Base-by-base conservation (phyloP, 2,888 invertebrate species). In the Epiperipatus broadwayi region DNA sequence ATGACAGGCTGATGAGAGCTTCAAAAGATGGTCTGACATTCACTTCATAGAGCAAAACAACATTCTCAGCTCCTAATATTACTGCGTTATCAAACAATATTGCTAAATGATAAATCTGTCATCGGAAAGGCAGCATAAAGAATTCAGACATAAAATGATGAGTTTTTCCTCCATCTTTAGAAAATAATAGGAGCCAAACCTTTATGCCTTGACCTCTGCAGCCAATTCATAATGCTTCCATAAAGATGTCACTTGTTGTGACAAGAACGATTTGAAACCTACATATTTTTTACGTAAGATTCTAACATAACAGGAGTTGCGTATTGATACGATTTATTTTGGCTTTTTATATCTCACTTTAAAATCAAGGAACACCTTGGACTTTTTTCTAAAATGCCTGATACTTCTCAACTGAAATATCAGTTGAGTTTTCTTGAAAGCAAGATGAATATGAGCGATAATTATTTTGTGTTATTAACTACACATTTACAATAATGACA, bases 131-230 rank as follows among this genome's bases (percentile, higher is more conserved):
- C 51, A 99, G 65, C 97, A 99, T 99, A 50, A 99, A 97, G 49
- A 95, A 66, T 58, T 91, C 91, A 5, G 93, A 87, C 79, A 97
- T 91, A 57, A 95, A 97, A 8, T 83, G 84, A 57, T 89, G 89
- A 29, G 54, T 52, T 43, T 60, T 58, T 47, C 66, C 66, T 31
- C 73, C 73, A 52, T 77, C 76, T 37, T 78, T 69, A 0, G 89
- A 85, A 51, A 87, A 73, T 19, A 97, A 66, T 0, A 97, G 95
- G 48, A 97, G 66, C 97, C 97, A 97, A 12, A 95, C 91, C 52
- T 63, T 61, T 71, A 93, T 91, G 21, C 95, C 95, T 49, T 85
- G 78, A n/a, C 80, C 74, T 1, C 97, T 97, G 58, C 95, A 93
- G 63, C 89, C 87, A 27, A 97, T 64, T 95, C 97, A 97, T 3